phyloP scores from a whole-genome alignment of 2,113 vertebrate species.

The Puffinus mauretanicus region DNA sequence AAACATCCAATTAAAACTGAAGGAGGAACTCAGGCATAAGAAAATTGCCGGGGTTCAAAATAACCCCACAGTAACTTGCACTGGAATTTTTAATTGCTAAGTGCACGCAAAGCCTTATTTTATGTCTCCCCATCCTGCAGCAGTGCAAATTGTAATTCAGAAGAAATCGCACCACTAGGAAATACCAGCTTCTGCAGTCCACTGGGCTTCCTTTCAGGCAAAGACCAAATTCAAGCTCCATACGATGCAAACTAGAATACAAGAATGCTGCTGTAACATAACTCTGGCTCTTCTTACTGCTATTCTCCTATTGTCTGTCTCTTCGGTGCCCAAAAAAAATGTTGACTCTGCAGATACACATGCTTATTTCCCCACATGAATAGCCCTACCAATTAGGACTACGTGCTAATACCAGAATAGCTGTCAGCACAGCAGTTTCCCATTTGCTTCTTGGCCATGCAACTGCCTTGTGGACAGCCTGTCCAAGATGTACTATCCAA shows the following conservation, averaged over 20 bases:
- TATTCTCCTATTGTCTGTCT: not conserved
- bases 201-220: not conserved
- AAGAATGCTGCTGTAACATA: not conserved
- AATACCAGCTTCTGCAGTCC: not conserved
- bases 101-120: constrained; percentile 29
- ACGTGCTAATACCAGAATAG: not conserved
- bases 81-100: constrained; percentile 38
- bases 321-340: not conserved
- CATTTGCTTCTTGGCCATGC: not conserved
- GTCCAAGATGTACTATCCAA: not conserved
- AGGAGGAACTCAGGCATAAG: constrained; percentile 43
- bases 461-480: not conserved
- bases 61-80: not conserved
- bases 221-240: not conserved
- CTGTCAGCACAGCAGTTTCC: not conserved
- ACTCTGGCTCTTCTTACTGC: not conserved
- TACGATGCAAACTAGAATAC: not conserved
- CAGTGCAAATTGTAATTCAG: not conserved
- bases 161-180: not conserved
- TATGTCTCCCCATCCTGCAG: not conserved
- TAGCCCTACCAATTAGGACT: not conserved
- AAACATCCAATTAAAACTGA: constrained; percentile 45
- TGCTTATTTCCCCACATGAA: not conserved
- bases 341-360: not conserved
- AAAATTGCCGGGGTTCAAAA: constrained; percentile 39